phyloP scores from a whole-genome alignment of 2,113 vertebrate species.

The Gambusia affinis region DNA sequence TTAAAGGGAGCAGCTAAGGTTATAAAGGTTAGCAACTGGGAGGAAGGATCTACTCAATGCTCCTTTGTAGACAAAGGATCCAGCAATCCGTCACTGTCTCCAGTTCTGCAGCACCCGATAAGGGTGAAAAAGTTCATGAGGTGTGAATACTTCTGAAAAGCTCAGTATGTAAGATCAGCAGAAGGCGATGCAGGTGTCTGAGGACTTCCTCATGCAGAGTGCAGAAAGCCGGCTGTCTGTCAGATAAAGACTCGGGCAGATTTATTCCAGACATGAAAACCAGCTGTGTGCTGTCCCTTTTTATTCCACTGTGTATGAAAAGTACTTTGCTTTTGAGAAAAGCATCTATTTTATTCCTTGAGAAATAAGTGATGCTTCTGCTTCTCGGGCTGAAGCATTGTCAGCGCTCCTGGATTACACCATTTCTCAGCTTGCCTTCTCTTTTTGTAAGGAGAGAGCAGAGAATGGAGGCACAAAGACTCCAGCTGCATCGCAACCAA shows the following conservation, averaged over 20 bases:
- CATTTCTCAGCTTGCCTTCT: slow-evolving; percentile 33
- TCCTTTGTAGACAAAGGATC: no score
- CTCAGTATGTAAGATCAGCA: slow-evolving; percentile 34
- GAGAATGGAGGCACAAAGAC: slow-evolving; percentile 14
- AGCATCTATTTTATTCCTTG: slow-evolving; percentile 16
- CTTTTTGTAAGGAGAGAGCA: neutral
- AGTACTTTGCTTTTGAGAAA: slow-evolving; percentile 28
- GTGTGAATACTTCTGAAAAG: neutral
- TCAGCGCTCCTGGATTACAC: slow-evolving; percentile 45
- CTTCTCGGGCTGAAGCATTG: slow-evolving; percentile 38
- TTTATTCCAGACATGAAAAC: slow-evolving; percentile 15
- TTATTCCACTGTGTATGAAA: slow-evolving; percentile 7
- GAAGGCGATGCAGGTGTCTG: slow-evolving; percentile 25
- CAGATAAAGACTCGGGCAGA: slow-evolving; percentile 13
- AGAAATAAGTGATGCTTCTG: slow-evolving; percentile 39
- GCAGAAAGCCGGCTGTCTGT: slow-evolving; percentile 6
- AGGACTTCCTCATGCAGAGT: slow-evolving; percentile 51
- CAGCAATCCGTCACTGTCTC: no score
- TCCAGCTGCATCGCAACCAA: slow-evolving; percentile 33
- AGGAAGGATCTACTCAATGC: neutral
- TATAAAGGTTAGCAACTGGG: no score
- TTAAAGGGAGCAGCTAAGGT: no score
- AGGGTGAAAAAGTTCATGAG: neutral
- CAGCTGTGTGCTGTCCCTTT: slow-evolving; percentile 12
- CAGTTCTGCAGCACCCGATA: no score